Conservation (phyloP, 1,140 invertebrate species). For the Episyrphus balteatus region DNA sequence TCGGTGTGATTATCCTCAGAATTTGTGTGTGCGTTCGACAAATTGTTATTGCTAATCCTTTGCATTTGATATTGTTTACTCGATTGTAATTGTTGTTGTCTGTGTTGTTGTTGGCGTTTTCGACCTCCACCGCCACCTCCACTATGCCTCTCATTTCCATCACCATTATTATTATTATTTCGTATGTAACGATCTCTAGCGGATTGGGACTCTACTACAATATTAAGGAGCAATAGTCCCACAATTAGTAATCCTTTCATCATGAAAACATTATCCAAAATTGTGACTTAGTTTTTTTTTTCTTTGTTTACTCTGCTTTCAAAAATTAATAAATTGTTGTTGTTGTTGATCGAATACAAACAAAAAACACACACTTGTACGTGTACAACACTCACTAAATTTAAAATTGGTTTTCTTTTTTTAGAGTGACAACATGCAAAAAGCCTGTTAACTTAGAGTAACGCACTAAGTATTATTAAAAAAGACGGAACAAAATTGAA, state of each 20-base stretch:
- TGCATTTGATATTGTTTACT: constrained; percentile 1
- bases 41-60: constrained; percentile 5
- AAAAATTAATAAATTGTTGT: too few relatives aligned
- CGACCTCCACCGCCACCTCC: constrained; percentile 6
- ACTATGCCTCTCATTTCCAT: neutral
- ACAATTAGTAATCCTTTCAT: neutral
- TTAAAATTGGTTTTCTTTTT: too few relatives aligned
- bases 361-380: too few relatives aligned
- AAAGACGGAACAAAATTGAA: too few relatives aligned
- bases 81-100: constrained; percentile 6
- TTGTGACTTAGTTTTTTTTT: too few relatives aligned
- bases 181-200: constrained; percentile 18
- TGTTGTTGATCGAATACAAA: too few relatives aligned
- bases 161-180: constrained; percentile 6
- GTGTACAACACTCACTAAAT: too few relatives aligned
- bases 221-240: neutral
- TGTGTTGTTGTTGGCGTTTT: constrained; percentile 5
- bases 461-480: too few relatives aligned
- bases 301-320: too few relatives aligned
- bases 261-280: neutral
- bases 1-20: constrained; percentile 24
- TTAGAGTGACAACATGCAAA: too few relatives aligned
- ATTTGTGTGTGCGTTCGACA: constrained; percentile 7
- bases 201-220: neutral
- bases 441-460: too few relatives aligned